A percentile compares a stretch with the other conserved stretches of the same genome.
Conservation (phyloP, 2,797 vertebrate genomes). For the Sebastes minor region DNA sequence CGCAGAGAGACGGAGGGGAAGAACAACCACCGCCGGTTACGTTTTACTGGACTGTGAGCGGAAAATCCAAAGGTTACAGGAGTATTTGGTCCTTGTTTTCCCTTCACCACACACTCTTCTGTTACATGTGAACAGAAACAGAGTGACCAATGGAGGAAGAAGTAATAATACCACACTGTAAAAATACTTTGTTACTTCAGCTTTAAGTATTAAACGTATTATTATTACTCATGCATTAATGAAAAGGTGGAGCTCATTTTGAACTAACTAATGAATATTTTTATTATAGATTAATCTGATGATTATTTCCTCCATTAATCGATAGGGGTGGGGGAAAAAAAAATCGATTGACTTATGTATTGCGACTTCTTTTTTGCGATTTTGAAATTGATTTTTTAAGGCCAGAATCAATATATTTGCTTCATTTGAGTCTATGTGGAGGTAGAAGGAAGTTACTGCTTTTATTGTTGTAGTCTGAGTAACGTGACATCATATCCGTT, state of each 20-base stretch:
- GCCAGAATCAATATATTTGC: no score
- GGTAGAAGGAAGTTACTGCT: no score
- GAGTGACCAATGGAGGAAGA: neutral
- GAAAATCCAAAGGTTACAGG: slow-evolving; percentile 59
- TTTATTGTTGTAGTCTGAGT: no score
- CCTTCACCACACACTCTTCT: neutral
- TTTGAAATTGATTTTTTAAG: no score
- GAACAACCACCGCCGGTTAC: slow-evolving; percentile 18
- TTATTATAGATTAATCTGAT: neutral
- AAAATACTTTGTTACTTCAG: neutral
- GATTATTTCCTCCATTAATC: neutral
- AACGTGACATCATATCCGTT: no score
- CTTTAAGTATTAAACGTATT: neutral
- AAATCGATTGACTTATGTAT: no score
- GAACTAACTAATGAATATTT: neutral
- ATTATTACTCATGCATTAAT: neutral
- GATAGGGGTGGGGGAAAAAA: no score
- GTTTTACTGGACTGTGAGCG: slow-evolving; percentile 37
- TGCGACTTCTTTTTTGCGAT: no score
- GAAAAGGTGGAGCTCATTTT: neutral
- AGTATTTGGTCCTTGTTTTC: slow-evolving; percentile 28
- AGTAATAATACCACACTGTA: neutral
- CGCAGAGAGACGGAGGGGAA: slow-evolving; percentile 22
- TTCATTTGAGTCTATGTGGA: no score
- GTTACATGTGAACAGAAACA: slow-evolving; percentile 14